Evolutionary conservation across 2,888 invertebrate genomes (phyloP).

Genomic region (Argyresthia goedartella): DNA sequence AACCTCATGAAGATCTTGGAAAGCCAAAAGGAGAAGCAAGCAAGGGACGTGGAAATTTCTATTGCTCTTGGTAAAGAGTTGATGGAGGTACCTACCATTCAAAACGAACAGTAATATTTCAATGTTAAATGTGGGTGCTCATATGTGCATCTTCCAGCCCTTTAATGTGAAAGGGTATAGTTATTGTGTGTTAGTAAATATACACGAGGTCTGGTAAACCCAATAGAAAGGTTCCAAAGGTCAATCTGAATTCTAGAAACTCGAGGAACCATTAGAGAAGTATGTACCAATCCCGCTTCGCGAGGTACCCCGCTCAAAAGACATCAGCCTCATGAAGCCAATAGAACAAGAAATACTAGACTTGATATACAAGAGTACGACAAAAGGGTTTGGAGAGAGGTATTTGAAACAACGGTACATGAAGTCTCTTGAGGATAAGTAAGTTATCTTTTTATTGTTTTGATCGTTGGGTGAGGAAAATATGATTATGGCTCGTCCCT

Average conservation of each 20-base stretch:
- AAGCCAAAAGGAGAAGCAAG: constrained; percentile 41
- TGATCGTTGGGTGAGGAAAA: too few relatives aligned
- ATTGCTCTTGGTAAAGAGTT: constrained; percentile 38
- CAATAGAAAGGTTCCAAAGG: neutral
- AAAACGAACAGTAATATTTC: neutral
- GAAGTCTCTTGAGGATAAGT: constrained; percentile 66
- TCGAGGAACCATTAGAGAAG: constrained; percentile 12
- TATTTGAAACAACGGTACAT: constrained; percentile 62
- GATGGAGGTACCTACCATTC: constrained; percentile 24
- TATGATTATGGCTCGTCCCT: too few relatives aligned
- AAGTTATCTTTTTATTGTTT: neutral
- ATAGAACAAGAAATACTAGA: constrained; percentile 53
- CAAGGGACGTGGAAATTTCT: constrained; percentile 38
- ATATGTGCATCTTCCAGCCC: too few relatives aligned
- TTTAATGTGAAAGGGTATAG: too few relatives aligned
- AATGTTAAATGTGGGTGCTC: neutral
- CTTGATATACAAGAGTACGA: constrained; percentile 53
- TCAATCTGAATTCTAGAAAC: too few relatives aligned
- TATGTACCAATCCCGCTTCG: constrained; percentile 25
- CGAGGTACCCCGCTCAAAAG: constrained; percentile 23
- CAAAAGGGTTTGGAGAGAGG: constrained; percentile 52
- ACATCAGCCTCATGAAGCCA: constrained; percentile 58
- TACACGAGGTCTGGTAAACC: too few relatives aligned
- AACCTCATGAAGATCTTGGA: constrained; percentile 37
- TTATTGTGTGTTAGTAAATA: too few relatives aligned